Conservation (phyloP, 2,888 invertebrate genomes). For the Mythimna vitellina region DNA sequence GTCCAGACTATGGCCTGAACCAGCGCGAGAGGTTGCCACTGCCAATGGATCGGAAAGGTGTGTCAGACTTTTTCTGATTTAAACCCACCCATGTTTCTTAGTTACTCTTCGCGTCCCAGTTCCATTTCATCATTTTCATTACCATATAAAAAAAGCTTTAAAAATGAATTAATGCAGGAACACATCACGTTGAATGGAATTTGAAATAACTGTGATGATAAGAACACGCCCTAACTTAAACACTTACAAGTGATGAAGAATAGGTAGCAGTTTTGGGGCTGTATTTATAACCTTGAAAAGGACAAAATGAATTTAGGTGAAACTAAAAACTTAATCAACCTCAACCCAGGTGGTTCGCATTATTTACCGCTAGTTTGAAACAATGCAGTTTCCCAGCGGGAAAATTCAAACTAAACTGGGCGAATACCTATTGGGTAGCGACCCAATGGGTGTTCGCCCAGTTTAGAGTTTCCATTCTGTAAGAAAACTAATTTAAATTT, state of each 20-base stretch:
- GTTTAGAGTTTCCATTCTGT: slow-evolving; percentile 10
- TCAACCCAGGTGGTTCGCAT: neutral
- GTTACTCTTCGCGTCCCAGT: no score
- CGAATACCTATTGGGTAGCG: no score
- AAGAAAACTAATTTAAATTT: slow-evolving; percentile 46
- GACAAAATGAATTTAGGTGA: neutral
- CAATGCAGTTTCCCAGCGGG: neutral
- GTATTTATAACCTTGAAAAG: neutral
- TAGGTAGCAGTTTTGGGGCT: neutral
- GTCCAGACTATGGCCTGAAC: no score
- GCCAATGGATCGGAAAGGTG: no score
- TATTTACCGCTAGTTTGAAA: slow-evolving; percentile 14
- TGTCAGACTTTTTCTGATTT: no score
- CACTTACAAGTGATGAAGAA: neutral
- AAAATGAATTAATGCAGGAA: no score
- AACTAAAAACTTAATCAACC: neutral
- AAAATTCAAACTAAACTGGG: no score
- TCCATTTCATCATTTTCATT: no score
- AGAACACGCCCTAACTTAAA: neutral
- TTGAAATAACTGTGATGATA: neutral
- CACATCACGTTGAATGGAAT: no score
- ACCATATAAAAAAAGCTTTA: no score
- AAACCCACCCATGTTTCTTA: no score
- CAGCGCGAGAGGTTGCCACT: no score
- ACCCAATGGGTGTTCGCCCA: slow-evolving; percentile 12